Evolutionary conservation across 1,140 invertebrate species (phyloP).

Genomic region (Bombus ignitus): DNA sequence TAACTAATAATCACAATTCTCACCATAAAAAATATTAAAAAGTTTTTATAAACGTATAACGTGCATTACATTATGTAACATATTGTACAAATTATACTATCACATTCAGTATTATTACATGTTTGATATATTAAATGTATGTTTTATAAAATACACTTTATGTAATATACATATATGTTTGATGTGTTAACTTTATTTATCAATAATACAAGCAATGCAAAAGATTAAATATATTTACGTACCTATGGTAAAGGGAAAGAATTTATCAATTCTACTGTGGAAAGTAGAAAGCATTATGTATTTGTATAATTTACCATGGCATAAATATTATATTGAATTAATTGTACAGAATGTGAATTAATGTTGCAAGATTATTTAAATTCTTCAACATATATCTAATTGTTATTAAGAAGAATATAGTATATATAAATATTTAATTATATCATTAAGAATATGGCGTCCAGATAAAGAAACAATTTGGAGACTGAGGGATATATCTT

Average conservation of each 20-base stretch:
- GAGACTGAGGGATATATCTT: constrained; percentile 77
- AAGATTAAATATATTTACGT: constrained; percentile 30
- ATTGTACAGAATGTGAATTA: not conserved
- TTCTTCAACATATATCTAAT: constrained; percentile 44
- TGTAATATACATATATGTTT: not conserved
- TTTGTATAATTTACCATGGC: constrained; percentile 33
- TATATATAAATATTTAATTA: constrained; percentile 56
- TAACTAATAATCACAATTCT: not conserved
- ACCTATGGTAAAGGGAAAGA: not conserved
- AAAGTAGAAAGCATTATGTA: not conserved
- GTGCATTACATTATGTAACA: not conserved
- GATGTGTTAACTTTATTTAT: constrained; percentile 20
- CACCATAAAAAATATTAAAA: constrained; percentile 22
- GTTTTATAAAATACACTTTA: not conserved
- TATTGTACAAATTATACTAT: constrained; percentile 1
- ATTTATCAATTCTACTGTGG: not conserved
- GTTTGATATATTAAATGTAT: not conserved
- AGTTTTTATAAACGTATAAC: constrained; percentile 10
- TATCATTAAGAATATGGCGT: constrained; percentile 65
- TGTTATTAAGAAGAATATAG: constrained; percentile 47
- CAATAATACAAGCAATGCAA: constrained; percentile 26
- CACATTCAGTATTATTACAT: not conserved
- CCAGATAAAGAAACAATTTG: constrained; percentile 68
- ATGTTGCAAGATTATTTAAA: constrained; percentile 13
- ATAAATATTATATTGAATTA: constrained; percentile 14